Evolutionary conservation across 2,888 invertebrate genomes (phyloP), one percentile per base, ranked within the genome.

Genomic region (Amiota mariae): DNA sequence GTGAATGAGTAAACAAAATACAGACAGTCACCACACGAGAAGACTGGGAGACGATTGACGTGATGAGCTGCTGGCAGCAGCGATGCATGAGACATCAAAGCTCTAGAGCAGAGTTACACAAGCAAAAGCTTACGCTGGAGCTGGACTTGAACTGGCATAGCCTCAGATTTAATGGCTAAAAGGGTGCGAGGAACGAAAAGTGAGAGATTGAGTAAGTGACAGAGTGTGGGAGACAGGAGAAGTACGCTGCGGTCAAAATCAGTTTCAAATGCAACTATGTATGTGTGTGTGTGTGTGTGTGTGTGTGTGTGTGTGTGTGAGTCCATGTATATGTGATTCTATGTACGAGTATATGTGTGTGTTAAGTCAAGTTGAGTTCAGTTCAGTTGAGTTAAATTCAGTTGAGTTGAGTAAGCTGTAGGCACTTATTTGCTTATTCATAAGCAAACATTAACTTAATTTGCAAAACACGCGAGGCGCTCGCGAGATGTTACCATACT

Each of bases 391-490:
- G n/a, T 54, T 12, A n/a, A 59, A 24, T 12, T 15, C 8, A 20
- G 20, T 12, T 10, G 59, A 15, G 36, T 24, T 36, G 36, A 70
- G 24, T 67, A 36, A 56, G 61, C 81, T 79, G 79, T 82, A 83
- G 82, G 85, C 82, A 81, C 79, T 85, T 87, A 84, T 88, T 88
- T 88, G 86, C 85, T 87, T 88, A 87, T 88, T 88, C 88, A 87
- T 88, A 88, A 87, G 86, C 87, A 87, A 88, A 88, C 85, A 88
- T 88, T 88, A 85, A 87, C 88, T 88, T 87, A 86, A 88, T 88
- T 88, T 88, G 79, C 86, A 75, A 78, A 76, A 36, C 36, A 36
- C 36, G 73, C 61, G 48, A 46, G 12, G 64, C 64, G 46, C 12
- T 24, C 12, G 67, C 20, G 15, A 11, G 59, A 12, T 10, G 59